Evolutionary conservation across 92 coral and sea anemone genomes (phyloP), one percentile per base, ranked within the genome.

Genomic region (Phenganax stokvisi): DNA sequence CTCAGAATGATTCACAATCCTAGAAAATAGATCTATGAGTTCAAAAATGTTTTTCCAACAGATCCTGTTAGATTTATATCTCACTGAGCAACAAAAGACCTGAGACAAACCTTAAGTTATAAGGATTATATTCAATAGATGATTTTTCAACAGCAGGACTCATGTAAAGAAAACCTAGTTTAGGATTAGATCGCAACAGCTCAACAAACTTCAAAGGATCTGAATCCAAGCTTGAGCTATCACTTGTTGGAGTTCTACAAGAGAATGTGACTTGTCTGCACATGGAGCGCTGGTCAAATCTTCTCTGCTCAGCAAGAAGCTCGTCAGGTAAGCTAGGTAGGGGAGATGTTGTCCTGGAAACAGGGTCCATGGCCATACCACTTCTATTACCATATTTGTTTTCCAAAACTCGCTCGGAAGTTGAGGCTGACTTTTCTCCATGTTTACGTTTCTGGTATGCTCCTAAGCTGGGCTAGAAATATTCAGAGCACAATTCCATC

Each of bases 71-170:
- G 0, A 10, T 28, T 44, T 11, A 44, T 65, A 7, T 17, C 15
- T 65, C 71, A 11, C 5, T 65, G 15, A 12, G 16, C 65, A 59
- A 12, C 5, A 37, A 51, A 51, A 12, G 7, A 55, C 17, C 28
- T n/a, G 16, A 37, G n/a, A 85, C 97, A 86, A 75, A 93, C 98
- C 89, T 92, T 59, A 93, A 86, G 82, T 93, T 93, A 85, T 93
- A 93, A 7, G 98, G 98, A 57, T 91, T 93, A 88, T 93, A 93
- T 66, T 90, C 92, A 72, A 92, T 93, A 51, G 98, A 93, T 31
- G 98, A 92, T 57, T 89, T 88, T 62, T 90, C 98, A 56, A 93
- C 98, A 52, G 98, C 98, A 56, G 98, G 97, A 6, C 97, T 92
- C 85, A 93, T 86, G 59, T 93, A 93, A 76, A 93, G 89, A 84